phyloP scores from a whole-genome alignment of 37 sponge, comb jelly and placozoan species.

The Geodia barretti region DNA sequence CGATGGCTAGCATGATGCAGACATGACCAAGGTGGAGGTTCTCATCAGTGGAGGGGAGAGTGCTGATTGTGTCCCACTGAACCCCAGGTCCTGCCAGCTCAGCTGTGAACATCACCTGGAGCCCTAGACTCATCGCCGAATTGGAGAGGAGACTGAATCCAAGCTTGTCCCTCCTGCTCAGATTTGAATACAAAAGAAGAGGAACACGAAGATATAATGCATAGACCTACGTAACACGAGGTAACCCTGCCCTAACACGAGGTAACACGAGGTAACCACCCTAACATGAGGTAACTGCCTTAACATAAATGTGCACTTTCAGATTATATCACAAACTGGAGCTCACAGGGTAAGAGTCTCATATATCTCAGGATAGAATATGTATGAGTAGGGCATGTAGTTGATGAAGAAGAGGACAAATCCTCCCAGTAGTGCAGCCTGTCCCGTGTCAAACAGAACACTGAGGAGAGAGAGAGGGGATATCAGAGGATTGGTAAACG shows the following conservation, averaged over 20 bases:
- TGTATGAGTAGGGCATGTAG: constrained; percentile 47
- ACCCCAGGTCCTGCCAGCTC: constrained; percentile 77
- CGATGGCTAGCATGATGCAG: constrained; percentile 79
- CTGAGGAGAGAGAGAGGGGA: constrained; percentile 22
- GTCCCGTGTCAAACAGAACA: constrained; percentile 81
- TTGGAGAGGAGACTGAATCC: constrained; percentile 79
- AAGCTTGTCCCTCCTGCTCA: constrained; percentile 56
- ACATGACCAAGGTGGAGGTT: constrained; percentile 66
- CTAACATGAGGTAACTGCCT: too few relatives aligned
- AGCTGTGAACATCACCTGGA: constrained; percentile 52
- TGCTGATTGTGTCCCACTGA: constrained; percentile 55
- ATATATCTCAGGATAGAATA: constrained; percentile 48
- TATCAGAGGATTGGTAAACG: too few relatives aligned
- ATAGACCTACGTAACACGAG: too few relatives aligned
- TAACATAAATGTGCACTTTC: neutral
- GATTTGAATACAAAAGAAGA: too few relatives aligned
- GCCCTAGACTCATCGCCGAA: constrained; percentile 81
- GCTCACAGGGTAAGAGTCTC: constrained; percentile 42
- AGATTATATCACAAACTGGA: neutral
- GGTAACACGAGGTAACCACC: too few relatives aligned
- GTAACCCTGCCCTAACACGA: too few relatives aligned
- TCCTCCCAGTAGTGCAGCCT: constrained; percentile 66
- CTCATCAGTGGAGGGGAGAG: constrained; percentile 69
- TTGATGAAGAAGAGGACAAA: constrained; percentile 77
- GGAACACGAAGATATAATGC: too few relatives aligned